Evolutionary conservation across 2,888 invertebrate genomes (phyloP).

Genomic region (Cryptus viduatorius): DNA sequence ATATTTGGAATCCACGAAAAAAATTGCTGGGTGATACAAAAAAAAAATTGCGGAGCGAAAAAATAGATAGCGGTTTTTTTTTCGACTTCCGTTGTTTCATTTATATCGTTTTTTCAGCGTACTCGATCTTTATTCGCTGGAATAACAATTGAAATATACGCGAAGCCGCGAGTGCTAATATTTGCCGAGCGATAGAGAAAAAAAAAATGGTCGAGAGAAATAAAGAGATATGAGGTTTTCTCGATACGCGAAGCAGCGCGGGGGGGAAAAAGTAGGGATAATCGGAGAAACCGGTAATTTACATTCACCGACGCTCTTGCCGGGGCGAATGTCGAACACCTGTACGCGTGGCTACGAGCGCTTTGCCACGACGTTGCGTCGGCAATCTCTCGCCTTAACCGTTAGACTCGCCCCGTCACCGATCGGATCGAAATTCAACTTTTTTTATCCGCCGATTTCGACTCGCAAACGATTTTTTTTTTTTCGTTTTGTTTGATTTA

Average conservation of each 20-base stretch:
- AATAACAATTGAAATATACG: too few relatives aligned
- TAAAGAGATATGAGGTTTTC: neutral
- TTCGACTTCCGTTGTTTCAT: too few relatives aligned
- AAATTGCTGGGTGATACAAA: neutral
- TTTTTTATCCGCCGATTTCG: neutral
- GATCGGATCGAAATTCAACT: conserved; percentile 6
- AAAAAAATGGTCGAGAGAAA: neutral
- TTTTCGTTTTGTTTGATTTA: neutral
- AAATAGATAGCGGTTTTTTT: too few relatives aligned
- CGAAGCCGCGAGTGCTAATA: too few relatives aligned
- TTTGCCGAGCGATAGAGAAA: neutral
- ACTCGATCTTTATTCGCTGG: too few relatives aligned
- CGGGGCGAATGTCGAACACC: conserved; percentile 73
- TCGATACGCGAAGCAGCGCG: conserved; percentile 35
- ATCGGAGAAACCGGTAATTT: conserved; percentile 75
- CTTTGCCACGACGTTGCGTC: conserved; percentile 46
- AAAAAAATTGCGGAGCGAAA: neutral
- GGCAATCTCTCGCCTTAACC: neutral
- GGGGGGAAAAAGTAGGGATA: conserved; percentile 60
- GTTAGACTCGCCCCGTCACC: conserved; percentile 35
- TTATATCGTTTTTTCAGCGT: too few relatives aligned
- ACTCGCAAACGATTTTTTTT: conserved; percentile 37
- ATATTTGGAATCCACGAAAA: neutral
- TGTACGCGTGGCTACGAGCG: conserved; percentile 69
- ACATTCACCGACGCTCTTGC: conserved; percentile 72